A percentile compares a stretch with the other conserved stretches of the same genome.
Evolutionary conservation across 2,888 invertebrate genomes (phyloP).

Genomic region (Campopleginae sp.): DNA sequence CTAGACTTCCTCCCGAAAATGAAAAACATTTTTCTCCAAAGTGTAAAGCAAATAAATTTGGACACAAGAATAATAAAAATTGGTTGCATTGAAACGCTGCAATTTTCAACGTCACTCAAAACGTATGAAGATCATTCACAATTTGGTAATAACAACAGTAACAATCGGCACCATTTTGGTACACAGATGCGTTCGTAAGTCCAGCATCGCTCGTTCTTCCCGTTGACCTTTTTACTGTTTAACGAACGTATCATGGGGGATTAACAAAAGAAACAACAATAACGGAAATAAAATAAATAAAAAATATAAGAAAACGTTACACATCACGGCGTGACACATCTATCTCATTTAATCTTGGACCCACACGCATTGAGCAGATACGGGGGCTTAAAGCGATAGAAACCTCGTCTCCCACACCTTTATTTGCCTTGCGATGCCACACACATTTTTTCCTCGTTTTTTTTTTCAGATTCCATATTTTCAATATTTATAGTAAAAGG

Average conservation of each 20-base stretch:
- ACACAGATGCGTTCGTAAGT: slow-evolving; percentile 52
- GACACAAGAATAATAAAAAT: not conserved
- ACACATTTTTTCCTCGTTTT: slow-evolving; percentile 5
- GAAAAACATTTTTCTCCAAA: not conserved
- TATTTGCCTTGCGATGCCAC: not conserved
- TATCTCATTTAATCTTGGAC: slow-evolving; percentile 79
- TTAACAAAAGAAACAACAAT: slow-evolving; percentile 48
- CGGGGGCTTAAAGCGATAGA: slow-evolving; percentile 40
- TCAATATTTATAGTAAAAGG: not conserved
- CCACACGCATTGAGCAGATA: slow-evolving; percentile 79
- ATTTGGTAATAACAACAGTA: slow-evolving; percentile 11
- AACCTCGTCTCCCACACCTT: slow-evolving; percentile 17
- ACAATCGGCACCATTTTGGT: slow-evolving; percentile 60
- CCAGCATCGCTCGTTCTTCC: slow-evolving; percentile 80
- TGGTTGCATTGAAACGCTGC: not conserved
- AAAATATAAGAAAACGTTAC: slow-evolving; percentile 58
- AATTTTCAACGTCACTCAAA: slow-evolving; percentile 6
- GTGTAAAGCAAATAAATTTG: not conserved
- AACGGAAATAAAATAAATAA: slow-evolving; percentile 3
- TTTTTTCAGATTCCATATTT: not conserved
- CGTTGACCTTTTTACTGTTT: slow-evolving; percentile 67
- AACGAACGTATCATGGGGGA: slow-evolving; percentile 70
- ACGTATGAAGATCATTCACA: slow-evolving; percentile 11
- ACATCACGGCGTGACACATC: slow-evolving; percentile 81
- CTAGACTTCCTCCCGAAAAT: not conserved